A percentile compares a stretch with the other conserved stretches of the same genome.
Conservation (phyloP, 2,888 invertebrate species). For the Aricia artaxerxes region DNA sequence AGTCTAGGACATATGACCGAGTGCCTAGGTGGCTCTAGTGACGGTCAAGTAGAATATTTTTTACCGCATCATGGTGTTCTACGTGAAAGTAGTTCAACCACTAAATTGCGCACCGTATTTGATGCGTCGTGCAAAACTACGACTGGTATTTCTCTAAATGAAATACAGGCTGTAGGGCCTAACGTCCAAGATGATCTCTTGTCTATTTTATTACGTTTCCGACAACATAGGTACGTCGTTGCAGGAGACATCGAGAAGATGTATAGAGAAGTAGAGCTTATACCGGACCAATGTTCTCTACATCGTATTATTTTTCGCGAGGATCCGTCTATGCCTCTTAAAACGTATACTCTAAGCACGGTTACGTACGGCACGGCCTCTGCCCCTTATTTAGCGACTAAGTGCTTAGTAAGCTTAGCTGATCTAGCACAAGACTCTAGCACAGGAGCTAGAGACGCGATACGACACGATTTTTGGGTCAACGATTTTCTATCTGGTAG, state of each 20-base stretch:
- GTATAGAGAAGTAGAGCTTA: neutral
- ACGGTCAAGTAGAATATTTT: neutral
- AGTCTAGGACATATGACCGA: neutral
- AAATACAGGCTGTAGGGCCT: neutral
- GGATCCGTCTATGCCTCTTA: neutral
- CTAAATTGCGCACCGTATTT: neutral
- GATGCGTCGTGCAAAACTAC: neutral
- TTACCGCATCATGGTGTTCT: constrained; percentile 23
- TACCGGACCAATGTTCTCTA: neutral
- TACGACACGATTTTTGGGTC: neutral
- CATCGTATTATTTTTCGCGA: neutral
- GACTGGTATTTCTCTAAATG: neutral
- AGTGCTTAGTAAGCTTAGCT: neutral
- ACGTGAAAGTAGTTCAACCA: neutral
- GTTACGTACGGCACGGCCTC: constrained; percentile 12
- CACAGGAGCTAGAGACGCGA: neutral
- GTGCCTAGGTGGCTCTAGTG: neutral
- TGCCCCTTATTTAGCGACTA: neutral
- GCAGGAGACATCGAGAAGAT: neutral
- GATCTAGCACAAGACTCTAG: neutral
- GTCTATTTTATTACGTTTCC: neutral
- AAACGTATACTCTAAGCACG: neutral
- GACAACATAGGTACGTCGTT: neutral
- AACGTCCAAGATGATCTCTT: neutral
- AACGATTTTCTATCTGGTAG: neutral